Percentiles rank a stretch among this genome's conserved stretches.
phyloP scores from a whole-genome alignment of 30 jellyfish, hydroid and myxozoan genomes.

The Aurelia sp. region DNA sequence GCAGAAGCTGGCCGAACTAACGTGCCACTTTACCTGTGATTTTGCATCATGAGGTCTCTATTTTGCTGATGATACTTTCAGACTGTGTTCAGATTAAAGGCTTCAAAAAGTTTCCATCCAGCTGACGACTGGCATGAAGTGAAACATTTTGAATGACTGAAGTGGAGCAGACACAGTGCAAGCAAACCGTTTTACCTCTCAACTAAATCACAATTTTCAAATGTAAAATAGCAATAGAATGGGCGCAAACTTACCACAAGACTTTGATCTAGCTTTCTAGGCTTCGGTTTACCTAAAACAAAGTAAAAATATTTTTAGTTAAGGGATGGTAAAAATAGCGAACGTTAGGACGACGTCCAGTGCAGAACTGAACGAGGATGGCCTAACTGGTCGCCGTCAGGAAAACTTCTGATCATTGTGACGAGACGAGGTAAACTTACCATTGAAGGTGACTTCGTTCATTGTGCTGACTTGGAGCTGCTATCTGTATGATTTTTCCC shows the following conservation, averaged over 20 bases:
- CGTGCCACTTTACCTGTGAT: too few species aligned
- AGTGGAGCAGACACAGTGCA: too few species aligned
- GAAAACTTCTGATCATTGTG: background rate
- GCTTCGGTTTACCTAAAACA: conserved; percentile 38
- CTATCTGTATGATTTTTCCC: background rate
- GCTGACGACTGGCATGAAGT: too few species aligned
- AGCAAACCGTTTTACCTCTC: too few species aligned
- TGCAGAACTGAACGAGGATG: background rate
- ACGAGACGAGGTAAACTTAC: background rate
- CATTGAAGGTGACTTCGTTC: conserved; percentile 63
- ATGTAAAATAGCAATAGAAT: too few species aligned
- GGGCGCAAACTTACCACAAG: conserved; percentile 7
- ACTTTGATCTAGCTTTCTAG: conserved; percentile 50
- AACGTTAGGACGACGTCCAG: background rate
- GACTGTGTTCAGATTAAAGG: too few species aligned
- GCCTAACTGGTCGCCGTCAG: conserved; percentile 16
- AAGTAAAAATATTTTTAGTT: background rate
- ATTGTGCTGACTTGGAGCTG: background rate
- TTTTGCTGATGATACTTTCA: too few species aligned
- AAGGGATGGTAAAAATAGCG: background rate
- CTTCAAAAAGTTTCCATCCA: too few species aligned
- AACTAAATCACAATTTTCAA: too few species aligned
- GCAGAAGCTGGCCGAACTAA: too few species aligned
- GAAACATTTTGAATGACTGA: too few species aligned
- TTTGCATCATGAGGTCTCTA: too few species aligned